These are phyloP conservation scores for Teleogryllus oceanicus DNA, from an alignment of 2,888 invertebrate genomes.

Conservation along the genomic window DNA sequence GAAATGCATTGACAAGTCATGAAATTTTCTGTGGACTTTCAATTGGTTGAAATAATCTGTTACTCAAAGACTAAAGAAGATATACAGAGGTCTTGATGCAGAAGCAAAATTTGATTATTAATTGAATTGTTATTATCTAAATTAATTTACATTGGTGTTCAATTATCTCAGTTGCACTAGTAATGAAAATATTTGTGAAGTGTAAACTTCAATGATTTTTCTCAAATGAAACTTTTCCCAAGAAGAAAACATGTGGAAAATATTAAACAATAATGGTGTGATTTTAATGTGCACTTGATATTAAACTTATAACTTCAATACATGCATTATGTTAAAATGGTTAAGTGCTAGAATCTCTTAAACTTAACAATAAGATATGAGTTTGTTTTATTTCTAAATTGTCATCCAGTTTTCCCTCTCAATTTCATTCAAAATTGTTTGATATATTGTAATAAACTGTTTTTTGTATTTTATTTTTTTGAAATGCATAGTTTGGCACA, in stretches of 20 bases:
- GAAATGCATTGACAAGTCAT: constrained; percentile 1
- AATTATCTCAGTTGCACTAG: not conserved
- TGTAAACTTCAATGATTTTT: not conserved
- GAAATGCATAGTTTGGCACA: not conserved
- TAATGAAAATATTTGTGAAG: not conserved
- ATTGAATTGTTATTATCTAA: not conserved
- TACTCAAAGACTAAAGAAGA: constrained; percentile 9
- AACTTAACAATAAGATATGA: not conserved
- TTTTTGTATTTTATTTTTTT: not conserved
- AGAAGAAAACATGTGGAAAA: not conserved
- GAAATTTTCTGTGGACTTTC: not conserved
- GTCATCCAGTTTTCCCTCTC: constrained; percentile 2
- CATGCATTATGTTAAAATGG: not conserved
- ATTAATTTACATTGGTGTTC: not conserved
- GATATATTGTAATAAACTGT: not conserved
- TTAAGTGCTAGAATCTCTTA: not conserved
- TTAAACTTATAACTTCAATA: not conserved
- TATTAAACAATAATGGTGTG: not conserved
- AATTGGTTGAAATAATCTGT: not conserved
- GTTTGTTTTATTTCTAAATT: not conserved
- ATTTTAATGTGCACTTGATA: not conserved
- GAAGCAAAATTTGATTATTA: constrained; percentile 18
- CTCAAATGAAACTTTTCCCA: not conserved
- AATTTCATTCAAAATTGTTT: constrained; percentile 18
- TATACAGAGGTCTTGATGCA: not conserved